Conservation (phyloP, 2,113 vertebrate genomes). For the Chlamydotis undulata region DNA sequence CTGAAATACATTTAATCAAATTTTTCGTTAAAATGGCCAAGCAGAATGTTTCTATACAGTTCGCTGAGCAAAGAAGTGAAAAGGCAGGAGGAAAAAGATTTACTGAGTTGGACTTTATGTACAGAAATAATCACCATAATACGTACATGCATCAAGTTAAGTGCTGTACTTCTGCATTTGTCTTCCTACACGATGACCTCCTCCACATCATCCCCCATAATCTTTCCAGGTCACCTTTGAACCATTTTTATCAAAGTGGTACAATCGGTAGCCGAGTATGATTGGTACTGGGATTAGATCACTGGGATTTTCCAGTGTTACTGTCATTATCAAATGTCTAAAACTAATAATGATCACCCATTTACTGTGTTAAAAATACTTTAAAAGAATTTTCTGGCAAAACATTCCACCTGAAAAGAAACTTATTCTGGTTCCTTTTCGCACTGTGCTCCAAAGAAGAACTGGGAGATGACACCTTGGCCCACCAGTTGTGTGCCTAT, state of each 20-base stretch:
- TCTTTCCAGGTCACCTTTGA: neutral
- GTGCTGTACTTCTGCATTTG: constrained; percentile 1
- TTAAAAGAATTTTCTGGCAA: neutral
- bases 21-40: constrained; percentile 24
- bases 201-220: neutral
- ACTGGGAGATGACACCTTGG: neutral
- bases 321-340: neutral
- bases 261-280: neutral
- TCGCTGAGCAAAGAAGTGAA: constrained; percentile 10
- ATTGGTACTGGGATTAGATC: neutral
- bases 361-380: neutral
- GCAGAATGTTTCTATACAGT: constrained; percentile 30
- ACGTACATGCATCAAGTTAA: neutral
- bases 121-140: constrained; percentile 6
- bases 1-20: constrained; percentile 38
- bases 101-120: constrained; percentile 9
- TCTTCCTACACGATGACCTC: neutral
- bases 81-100: constrained; percentile 17
- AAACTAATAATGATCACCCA: neutral
- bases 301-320: neutral
- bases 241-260: neutral
- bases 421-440: neutral
- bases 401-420: constrained; percentile 16
- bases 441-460: neutral
- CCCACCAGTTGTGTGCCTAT: fast-evolving